Percentiles rank a stretch among this genome's conserved stretches.
Conservation (phyloP, 2,888 invertebrate genomes). For the Apocheima hispidaria region DNA sequence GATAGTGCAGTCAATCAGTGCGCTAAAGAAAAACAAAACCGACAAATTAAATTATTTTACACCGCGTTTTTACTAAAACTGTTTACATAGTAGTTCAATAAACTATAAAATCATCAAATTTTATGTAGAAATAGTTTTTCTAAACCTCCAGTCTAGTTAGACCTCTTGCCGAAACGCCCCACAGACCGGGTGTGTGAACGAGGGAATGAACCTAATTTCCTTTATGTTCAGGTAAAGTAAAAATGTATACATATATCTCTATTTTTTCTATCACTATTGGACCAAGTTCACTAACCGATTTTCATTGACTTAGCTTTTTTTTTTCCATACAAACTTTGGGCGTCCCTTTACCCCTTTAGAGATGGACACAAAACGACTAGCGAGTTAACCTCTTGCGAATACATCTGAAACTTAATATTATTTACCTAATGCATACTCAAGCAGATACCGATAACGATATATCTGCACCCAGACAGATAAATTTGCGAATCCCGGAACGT, state of each 20-base stretch:
- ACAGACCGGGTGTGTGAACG: slow-evolving; percentile 39
- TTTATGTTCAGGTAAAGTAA: slow-evolving; percentile 9
- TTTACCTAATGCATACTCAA: slow-evolving; percentile 23
- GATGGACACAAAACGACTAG: neutral
- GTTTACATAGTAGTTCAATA: too few relatives aligned
- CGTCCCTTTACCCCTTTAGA: too few relatives aligned
- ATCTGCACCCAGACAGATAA: slow-evolving; percentile 69
- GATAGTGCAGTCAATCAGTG: too few relatives aligned
- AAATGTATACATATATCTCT: neutral
- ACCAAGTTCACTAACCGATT: neutral
- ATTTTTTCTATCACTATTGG: neutral
- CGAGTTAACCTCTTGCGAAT: neutral
- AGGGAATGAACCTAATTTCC: slow-evolving; percentile 37
- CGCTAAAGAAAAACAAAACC: neutral
- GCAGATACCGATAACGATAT: slow-evolving; percentile 54
- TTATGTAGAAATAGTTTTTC: neutral
- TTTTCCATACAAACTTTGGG: neutral
- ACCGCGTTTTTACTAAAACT: too few relatives aligned
- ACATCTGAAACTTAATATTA: slow-evolving; percentile 11
- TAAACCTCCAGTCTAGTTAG: slow-evolving; percentile 52
- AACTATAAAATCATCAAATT: too few relatives aligned
- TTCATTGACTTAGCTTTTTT: neutral
- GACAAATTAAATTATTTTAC: too few relatives aligned
- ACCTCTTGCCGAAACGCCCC: slow-evolving; percentile 39
- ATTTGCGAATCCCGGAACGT: slow-evolving; percentile 68